phyloP scores from a whole-genome alignment of 2,113 vertebrate species.

The Camelus dromedarius region DNA sequence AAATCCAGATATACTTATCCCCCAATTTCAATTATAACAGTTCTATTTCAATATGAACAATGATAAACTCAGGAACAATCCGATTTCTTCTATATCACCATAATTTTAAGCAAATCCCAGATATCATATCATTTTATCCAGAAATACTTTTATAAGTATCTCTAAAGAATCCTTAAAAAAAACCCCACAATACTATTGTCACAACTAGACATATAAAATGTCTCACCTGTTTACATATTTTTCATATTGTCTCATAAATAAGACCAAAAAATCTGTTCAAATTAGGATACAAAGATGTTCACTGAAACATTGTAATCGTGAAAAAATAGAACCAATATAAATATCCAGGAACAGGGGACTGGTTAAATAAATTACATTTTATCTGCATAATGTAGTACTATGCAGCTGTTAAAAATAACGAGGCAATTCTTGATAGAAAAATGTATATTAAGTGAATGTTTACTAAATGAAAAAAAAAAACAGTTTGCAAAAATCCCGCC shows the following conservation, averaged over 20 bases:
- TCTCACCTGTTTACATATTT: not conserved
- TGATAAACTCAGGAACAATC: not conserved
- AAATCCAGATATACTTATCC: not conserved
- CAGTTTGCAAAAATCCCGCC: not conserved
- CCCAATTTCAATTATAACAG: not conserved
- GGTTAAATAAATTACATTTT: not conserved
- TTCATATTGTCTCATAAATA: not conserved
- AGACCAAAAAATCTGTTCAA: not conserved
- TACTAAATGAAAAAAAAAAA: constrained; percentile 33
- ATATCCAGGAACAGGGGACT: not conserved
- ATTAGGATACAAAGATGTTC: not conserved
- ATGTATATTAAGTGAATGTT: not conserved
- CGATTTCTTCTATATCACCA: not conserved
- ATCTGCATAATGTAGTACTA: not conserved
- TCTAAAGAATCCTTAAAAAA: not conserved
- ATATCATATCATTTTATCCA: not conserved
- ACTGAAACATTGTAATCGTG: not conserved
- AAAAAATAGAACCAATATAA: constrained; percentile 23
- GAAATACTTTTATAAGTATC: not conserved
- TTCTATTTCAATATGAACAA: no score
- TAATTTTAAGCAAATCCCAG: constrained; percentile 42
- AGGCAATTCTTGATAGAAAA: not conserved
- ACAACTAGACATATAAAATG: not conserved
- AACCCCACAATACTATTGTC: not conserved
- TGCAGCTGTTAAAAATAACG: not conserved